Evolutionary conservation across 2,113 vertebrate genomes (phyloP).

Genomic region (Microtus pennsylvanicus): DNA sequence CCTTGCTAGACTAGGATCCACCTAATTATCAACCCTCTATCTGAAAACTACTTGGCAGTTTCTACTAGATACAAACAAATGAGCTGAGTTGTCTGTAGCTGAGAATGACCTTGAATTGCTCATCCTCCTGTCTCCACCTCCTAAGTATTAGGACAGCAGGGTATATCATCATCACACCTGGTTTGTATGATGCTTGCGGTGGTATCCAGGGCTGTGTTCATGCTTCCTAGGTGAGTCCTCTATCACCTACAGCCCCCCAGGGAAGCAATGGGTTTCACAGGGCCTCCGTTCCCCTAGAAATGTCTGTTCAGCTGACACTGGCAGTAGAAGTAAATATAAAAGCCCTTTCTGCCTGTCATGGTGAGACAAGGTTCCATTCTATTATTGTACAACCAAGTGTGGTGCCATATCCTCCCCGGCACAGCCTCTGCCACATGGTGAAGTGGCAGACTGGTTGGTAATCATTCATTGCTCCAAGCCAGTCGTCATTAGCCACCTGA

Average conservation of each 20-base stretch:
- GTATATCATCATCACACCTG: neutral
- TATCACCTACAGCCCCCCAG: neutral
- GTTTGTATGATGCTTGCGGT: neutral
- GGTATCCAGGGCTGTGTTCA: neutral
- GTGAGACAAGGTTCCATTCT: neutral
- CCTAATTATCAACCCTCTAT: neutral
- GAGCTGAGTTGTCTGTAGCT: neutral
- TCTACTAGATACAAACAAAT: neutral
- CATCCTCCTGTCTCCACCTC: neutral
- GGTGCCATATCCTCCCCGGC: neutral
- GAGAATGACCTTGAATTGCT: neutral
- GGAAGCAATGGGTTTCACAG: slow-evolving; percentile 6
- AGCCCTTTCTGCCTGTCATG: neutral
- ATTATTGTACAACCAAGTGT: slow-evolving; percentile 1
- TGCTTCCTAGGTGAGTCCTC: neutral
- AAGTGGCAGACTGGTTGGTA: neutral
- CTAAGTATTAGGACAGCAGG: neutral
- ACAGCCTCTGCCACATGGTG: neutral
- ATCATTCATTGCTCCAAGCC: neutral
- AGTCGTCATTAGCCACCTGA: neutral
- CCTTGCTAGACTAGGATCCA: neutral
- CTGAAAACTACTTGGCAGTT: slow-evolving; percentile 32
- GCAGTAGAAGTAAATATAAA: neutral
- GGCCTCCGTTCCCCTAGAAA: slow-evolving; percentile 44
- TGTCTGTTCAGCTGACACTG: neutral